A percentile compares a stretch with the other conserved stretches of the same genome.
phyloP scores from a whole-genome alignment of 2,113 vertebrate genomes.

The Rhinichthys klamathensis region DNA sequence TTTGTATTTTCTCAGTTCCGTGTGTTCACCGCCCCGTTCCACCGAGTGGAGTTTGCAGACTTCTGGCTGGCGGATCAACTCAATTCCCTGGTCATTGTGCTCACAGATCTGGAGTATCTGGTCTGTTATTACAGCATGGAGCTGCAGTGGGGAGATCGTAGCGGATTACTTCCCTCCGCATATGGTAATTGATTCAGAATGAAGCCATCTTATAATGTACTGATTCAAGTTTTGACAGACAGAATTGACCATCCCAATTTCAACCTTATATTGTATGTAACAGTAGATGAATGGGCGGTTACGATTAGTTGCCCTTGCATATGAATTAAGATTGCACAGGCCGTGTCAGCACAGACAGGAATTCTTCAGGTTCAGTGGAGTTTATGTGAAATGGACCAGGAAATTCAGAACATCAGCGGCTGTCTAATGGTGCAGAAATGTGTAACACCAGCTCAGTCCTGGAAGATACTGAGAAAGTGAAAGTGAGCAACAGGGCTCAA shows the following conservation, averaged over 20 bases:
- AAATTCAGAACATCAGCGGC: constrained; percentile 19
- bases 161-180: constrained; percentile 80
- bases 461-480: neutral
- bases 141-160: constrained; percentile 85
- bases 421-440: constrained; percentile 25
- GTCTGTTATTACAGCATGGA: constrained; percentile 99
- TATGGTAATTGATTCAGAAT: constrained; percentile 57
- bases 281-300: neutral
- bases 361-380: constrained; percentile 18
- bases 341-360: constrained; percentile 1
- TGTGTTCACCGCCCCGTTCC: constrained; percentile 96
- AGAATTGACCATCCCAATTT: neutral
- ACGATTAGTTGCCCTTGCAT: neutral
- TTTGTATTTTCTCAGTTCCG: constrained; percentile 82
- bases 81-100: constrained; percentile 92
- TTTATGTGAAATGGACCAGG: constrained; percentile 20
- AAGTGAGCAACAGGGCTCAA: neutral
- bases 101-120: constrained; percentile 98
- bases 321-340: constrained; percentile 20
- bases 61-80: constrained; percentile 99
- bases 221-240: neutral
- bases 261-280: neutral
- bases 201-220: neutral
- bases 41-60: constrained; percentile 97
- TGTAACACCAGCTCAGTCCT: neutral